Evolutionary conservation across 2,888 invertebrate genomes (phyloP), one percentile per base, ranked within the genome.

Genomic region (Epinotia nisella): DNA sequence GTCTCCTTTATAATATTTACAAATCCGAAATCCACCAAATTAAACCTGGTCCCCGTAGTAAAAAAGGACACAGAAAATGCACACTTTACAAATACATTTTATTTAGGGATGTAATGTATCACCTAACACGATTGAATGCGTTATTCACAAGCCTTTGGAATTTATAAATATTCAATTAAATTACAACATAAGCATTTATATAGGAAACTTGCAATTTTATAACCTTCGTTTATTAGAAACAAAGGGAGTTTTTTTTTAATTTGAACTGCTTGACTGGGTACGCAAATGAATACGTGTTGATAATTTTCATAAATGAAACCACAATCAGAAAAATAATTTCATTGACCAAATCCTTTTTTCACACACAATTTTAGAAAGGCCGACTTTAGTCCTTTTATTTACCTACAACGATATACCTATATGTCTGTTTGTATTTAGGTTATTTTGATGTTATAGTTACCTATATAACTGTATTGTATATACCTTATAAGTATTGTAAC

Each of bases 141-240:
- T 79, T 89, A 89, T 87, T 90, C 90, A 90, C 89, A 90, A 90
- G 89, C 89, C 87, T 89, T 83, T 78, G 75, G 70, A 77, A 74
- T 76, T 75, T 41, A 56, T 45, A 56, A 56, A 53, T 21, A 76
- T 77, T 75, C 80, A 78, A 66, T 71, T 77, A 75, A 75, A 56
- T 64, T 76, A 71, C 58, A 68, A 70, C 75, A 70, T 17, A 61
- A 62, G 70, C 70, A 53, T 10, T 62, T 51, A 4, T 45, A 45
- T 3, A 45, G 15, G 45, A 45, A 45, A 15, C 15, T 15, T 49
- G 7, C 49, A n/a, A 49, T 49, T 49, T 5, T n/a, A 49, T 35
- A 35, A 35, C 9, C 9, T 9, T 1, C 35, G 9, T 35, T 35
- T 35, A 35, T 35, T 35, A 9, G 35, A 41, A 41, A 41, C 13